These are phyloP conservation scores for Catharus ustulatus DNA, from an alignment of 2,797 vertebrate genomes.

Conservation along the genomic window DNA sequence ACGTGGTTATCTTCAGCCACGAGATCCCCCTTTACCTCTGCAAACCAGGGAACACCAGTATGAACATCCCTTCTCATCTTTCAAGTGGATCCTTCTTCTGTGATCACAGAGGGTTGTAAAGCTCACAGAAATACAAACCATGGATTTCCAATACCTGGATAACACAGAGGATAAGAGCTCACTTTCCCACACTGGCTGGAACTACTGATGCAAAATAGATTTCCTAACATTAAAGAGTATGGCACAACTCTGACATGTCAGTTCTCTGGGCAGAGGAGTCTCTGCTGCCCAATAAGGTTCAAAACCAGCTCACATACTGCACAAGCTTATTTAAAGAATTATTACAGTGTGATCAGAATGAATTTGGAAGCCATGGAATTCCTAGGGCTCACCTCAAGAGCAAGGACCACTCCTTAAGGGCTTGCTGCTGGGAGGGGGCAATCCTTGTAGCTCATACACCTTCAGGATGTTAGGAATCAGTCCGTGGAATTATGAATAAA, in stretches of 20 bases:
- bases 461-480: background rate
- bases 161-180: background rate
- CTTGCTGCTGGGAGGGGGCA: background rate
- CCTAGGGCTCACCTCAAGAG: background rate
- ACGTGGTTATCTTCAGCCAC: background rate
- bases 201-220: background rate
- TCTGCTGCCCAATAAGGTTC: background rate
- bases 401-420: background rate
- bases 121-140: background rate
- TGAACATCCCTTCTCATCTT: background rate
- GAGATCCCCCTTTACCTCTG: background rate
- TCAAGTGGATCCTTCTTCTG: background rate
- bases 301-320: background rate
- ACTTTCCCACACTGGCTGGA: background rate
- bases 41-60: background rate
- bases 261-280: background rate
- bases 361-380: background rate
- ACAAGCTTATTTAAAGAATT: background rate
- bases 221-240: background rate
- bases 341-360: background rate
- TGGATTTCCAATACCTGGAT: background rate
- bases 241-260: background rate
- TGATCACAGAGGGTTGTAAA: background rate
- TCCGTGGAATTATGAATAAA: background rate
- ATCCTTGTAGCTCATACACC: rapidly evolving